Conservation (phyloP, 2,888 invertebrate species). For the Gandaritis pyraliata region DNA sequence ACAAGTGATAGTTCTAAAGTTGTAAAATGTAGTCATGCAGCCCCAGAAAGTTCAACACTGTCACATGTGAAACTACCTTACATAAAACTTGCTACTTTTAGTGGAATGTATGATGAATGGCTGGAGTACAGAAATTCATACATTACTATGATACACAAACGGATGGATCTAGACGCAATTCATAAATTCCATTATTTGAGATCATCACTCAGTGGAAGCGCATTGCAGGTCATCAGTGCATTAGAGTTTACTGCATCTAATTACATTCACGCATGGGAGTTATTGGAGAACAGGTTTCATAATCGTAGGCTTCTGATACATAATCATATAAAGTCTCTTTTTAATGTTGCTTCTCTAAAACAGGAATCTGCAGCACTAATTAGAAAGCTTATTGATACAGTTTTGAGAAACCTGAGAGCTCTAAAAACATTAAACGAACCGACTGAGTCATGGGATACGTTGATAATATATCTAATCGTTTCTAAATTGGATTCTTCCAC, state of each 20-base stretch:
- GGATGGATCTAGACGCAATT: constrained; percentile 25
- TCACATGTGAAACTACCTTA: constrained; percentile 18
- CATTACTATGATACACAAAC: constrained; percentile 34
- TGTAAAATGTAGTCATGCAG: too few relatives aligned
- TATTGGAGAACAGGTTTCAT: constrained; percentile 26
- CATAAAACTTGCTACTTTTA: constrained; percentile 37
- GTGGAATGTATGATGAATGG: constrained; percentile 41
- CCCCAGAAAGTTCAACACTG: too few relatives aligned
- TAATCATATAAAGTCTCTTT: constrained; percentile 16
- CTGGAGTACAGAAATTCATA: constrained; percentile 36
- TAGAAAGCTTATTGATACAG: constrained; percentile 35
- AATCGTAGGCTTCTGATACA: constrained; percentile 15
- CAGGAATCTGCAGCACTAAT: constrained; percentile 33
- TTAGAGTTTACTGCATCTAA: constrained; percentile 36
- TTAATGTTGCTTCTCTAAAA: constrained; percentile 4
- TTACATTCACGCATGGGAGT: constrained; percentile 33
- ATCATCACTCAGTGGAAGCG: constrained; percentile 32
- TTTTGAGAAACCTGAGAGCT: constrained; percentile 36
- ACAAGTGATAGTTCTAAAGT: too few relatives aligned
- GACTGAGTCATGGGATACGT: too few relatives aligned
- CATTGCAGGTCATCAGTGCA: constrained; percentile 27
- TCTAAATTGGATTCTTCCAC: too few relatives aligned
- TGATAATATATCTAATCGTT: too few relatives aligned
- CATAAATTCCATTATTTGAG: constrained; percentile 39
- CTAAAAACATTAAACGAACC: too few relatives aligned